A percentile compares a stretch with the other conserved stretches of the same genome.
Conservation (phyloP, 2,888 invertebrate genomes). For the Drosophila hamatofila region DNA sequence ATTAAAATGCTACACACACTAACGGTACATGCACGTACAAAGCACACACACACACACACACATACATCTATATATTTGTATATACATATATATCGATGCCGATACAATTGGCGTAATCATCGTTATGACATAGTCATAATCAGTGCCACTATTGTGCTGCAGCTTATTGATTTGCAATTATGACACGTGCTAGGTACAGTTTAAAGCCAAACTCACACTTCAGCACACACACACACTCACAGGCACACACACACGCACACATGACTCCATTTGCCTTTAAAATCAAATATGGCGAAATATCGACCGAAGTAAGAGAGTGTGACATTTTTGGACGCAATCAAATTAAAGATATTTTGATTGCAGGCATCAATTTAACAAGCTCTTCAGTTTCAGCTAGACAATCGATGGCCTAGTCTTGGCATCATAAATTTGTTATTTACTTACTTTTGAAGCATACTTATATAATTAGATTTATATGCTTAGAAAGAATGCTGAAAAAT, state of each 20-base stretch:
- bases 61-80: constrained; percentile 17
- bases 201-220: constrained; percentile 29
- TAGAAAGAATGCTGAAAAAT: no score
- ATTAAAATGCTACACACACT: constrained; percentile 76
- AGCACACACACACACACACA: constrained; percentile 37
- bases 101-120: constrained; percentile 77
- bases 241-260: neutral
- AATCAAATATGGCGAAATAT: constrained; percentile 12
- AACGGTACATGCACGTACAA: constrained; percentile 22
- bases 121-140: constrained; percentile 75
- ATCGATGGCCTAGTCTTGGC: no score
- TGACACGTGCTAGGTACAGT: constrained; percentile 67
- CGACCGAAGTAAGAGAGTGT: constrained; percentile 1
- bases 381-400: neutral
- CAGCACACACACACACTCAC: constrained; percentile 14
- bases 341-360: constrained; percentile 33
- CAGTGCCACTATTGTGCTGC: constrained; percentile 74
- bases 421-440: no score
- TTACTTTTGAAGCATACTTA: no score
- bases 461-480: no score
- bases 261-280: constrained; percentile 4
- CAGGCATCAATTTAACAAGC: constrained; percentile 36
- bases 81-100: constrained; percentile 26
- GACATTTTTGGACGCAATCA: constrained; percentile 19
- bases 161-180: constrained; percentile 80